phyloP scores from a whole-genome alignment of 2,888 invertebrate genomes.

The Timema cristinae region DNA sequence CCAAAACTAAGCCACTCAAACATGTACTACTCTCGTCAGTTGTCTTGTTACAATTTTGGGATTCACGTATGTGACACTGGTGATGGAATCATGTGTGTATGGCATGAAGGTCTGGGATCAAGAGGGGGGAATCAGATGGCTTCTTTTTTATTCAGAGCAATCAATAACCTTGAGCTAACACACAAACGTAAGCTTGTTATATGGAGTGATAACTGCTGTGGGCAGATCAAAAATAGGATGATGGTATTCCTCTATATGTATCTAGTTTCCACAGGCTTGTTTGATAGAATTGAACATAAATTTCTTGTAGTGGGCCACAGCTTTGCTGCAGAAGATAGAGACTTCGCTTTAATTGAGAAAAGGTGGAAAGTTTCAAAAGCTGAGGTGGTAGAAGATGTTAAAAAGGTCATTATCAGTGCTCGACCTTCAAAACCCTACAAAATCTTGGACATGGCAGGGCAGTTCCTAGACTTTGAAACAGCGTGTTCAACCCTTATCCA shows the following conservation, averaged over 20 bases:
- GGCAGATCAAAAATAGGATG: slow-evolving; percentile 17
- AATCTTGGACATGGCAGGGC: not conserved
- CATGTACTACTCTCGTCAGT: slow-evolving; percentile 38
- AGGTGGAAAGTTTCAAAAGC: slow-evolving; percentile 24
- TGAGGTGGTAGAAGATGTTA: slow-evolving; percentile 3
- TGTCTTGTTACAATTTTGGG: slow-evolving; percentile 35
- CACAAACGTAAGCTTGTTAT: slow-evolving; percentile 8
- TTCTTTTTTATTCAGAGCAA: slow-evolving; percentile 29
- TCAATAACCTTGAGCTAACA: not conserved
- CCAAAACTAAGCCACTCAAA: slow-evolving; percentile 36
- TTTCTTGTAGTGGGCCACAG: slow-evolving; percentile 32
- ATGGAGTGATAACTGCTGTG: slow-evolving; percentile 18
- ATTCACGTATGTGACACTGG: slow-evolving; percentile 34
- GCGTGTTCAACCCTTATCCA: not conserved
- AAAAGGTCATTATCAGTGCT: slow-evolving; percentile 7
- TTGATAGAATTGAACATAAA: slow-evolving; percentile 18
- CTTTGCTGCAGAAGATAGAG: slow-evolving; percentile 30
- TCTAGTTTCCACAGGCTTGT: slow-evolving; percentile 21
- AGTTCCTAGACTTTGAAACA: not conserved
- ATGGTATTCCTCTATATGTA: slow-evolving; percentile 14
- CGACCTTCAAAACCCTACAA: slow-evolving; percentile 6
- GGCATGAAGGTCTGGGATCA: slow-evolving; percentile 35
- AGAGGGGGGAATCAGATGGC: slow-evolving; percentile 35
- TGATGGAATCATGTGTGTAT: slow-evolving; percentile 33
- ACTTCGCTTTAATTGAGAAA: slow-evolving; percentile 32